Conservation (phyloP, 2,797 vertebrate species). For the Otolemur crassicaudatus region DNA sequence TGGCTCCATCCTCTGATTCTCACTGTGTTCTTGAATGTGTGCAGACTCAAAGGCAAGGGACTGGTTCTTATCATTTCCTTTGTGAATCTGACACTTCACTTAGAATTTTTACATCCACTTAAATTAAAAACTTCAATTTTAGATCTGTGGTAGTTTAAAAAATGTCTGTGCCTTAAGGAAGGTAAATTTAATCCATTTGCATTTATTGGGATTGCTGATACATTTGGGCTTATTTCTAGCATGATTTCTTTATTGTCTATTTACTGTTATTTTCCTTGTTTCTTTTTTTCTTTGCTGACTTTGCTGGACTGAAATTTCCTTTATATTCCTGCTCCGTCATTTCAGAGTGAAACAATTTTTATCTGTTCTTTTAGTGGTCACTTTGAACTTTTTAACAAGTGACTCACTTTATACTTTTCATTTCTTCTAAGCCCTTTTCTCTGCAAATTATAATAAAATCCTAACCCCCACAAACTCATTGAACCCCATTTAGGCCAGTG, state of each 20-base stretch:
- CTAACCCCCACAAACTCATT: not conserved
- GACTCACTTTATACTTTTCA: not conserved
- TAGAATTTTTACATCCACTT: not conserved
- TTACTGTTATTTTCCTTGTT: not conserved
- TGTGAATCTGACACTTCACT: not conserved
- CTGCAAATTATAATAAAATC: not conserved
- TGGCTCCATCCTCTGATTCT: not conserved
- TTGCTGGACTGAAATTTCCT: not conserved
- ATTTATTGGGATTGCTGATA: not conserved
- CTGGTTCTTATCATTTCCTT: not conserved
- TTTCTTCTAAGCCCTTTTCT: not conserved
- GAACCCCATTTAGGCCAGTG: no score
- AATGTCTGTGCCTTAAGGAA: not conserved
- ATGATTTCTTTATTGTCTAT: not conserved
- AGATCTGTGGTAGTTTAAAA: not conserved
- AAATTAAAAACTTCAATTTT: not conserved
- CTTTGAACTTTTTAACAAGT: not conserved
- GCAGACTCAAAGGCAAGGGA: not conserved
- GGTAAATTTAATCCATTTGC: not conserved
- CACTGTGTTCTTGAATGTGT: rapidly evolving
- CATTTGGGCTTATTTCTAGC: not conserved
- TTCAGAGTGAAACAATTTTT: not conserved
- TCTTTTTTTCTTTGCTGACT: not conserved
- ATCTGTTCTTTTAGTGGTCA: not conserved
- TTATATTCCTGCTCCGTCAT: not conserved